Evolutionary conservation across 2,113 vertebrate species (phyloP).

Genomic region (Todiramphus chloris): DNA sequence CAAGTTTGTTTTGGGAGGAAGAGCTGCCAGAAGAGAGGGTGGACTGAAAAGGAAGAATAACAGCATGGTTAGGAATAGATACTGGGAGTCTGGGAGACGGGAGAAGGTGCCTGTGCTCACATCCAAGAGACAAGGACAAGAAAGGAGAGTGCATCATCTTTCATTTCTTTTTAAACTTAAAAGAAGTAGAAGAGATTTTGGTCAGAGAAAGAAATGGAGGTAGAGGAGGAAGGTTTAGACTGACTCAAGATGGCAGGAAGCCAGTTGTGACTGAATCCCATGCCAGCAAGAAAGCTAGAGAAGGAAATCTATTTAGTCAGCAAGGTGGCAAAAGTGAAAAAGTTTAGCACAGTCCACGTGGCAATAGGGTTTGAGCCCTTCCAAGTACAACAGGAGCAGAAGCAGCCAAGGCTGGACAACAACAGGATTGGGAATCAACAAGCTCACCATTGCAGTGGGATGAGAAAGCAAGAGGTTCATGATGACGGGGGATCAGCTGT

Average conservation of each 20-base stretch:
- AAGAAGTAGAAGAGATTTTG: background rate
- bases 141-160: background rate
- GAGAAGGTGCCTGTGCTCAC: background rate
- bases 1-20: slow-evolving; percentile 4
- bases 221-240: slow-evolving; percentile 8
- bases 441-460: background rate
- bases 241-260: slow-evolving; percentile 43
- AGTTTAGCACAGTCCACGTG: background rate
- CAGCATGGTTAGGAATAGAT: slow-evolving; percentile 10
- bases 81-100: background rate
- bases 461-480: background rate
- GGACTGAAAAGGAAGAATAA: slow-evolving; percentile 12
- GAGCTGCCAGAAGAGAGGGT: slow-evolving; percentile 29
- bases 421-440: background rate
- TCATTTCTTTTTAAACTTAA: background rate
- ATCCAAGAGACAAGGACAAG: background rate
- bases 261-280: slow-evolving; percentile 3
- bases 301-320: slow-evolving; percentile 45
- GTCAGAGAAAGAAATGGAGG: slow-evolving; percentile 17
- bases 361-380: background rate
- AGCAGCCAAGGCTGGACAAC: background rate
- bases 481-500: background rate
- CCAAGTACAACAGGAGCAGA: background rate
- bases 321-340: background rate
- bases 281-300: slow-evolving; percentile 10